phyloP scores from a whole-genome alignment of 2,888 invertebrate genomes.

The Bruchidius siliquastri region DNA sequence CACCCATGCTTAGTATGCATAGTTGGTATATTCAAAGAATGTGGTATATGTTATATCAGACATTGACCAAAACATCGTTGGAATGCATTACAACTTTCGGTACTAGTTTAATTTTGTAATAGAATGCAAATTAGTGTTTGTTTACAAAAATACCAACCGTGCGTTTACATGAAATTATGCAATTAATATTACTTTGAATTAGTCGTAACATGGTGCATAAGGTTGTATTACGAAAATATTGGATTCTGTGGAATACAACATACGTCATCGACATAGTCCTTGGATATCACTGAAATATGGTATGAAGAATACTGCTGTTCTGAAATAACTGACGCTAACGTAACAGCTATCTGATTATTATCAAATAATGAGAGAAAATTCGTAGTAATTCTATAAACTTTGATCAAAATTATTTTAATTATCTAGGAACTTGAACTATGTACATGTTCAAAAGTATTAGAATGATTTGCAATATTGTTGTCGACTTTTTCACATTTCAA shows the following conservation, averaged over 20 bases:
- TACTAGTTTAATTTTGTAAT: neutral
- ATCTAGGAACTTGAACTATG: too few species aligned
- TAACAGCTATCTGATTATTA: too few species aligned
- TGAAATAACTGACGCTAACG: too few species aligned
- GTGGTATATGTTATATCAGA: neutral
- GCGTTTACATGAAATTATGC: neutral
- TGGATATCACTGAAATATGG: too few species aligned
- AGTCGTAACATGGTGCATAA: neutral
- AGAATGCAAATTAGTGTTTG: neutral
- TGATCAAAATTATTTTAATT: too few species aligned
- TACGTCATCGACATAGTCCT: too few species aligned
- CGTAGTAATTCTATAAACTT: too few species aligned
- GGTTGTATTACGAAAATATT: neutral
- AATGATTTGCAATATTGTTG: too few species aligned
- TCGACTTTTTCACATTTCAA: too few species aligned
- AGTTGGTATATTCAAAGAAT: neutral
- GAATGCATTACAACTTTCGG: neutral
- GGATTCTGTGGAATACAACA: neutral
- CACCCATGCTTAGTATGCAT: neutral
- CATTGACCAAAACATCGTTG: neutral
- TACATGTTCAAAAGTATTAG: too few species aligned
- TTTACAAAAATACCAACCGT: neutral
- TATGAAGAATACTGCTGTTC: too few species aligned
- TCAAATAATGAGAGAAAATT: too few species aligned
- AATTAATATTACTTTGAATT: neutral